phyloP scores from a whole-genome alignment of 2,113 vertebrate genomes.

The Meleagris gallopavo region DNA sequence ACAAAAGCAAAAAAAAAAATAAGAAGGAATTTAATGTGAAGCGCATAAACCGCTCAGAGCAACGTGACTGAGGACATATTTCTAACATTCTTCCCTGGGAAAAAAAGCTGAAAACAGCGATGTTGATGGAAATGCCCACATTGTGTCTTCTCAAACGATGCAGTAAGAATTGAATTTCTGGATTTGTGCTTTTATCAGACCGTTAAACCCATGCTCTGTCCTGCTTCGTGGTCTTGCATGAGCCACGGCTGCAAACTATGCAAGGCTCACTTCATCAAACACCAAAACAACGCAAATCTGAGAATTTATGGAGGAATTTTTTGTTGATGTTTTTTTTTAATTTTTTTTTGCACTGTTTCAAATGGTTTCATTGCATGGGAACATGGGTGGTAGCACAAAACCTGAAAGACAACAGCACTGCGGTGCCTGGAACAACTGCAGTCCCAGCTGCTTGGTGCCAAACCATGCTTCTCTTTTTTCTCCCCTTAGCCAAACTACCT shows the following conservation, averaged over 20 bases:
- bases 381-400: accelerated
- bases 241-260: background rate
- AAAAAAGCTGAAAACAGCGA: background rate
- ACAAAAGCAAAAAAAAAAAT: background rate
- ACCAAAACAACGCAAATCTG: accelerated
- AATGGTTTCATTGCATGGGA: accelerated
- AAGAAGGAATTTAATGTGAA: background rate
- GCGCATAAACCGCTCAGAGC: background rate
- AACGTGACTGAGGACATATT: background rate
- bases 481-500: background rate
- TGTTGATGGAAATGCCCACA: background rate
- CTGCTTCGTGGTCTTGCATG: accelerated
- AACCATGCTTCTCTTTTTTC: background rate
- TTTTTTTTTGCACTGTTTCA: background rate
- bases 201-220: accelerated
- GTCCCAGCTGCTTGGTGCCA: accelerated
- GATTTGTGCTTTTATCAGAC: background rate
- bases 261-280: background rate
- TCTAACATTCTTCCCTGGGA: background rate
- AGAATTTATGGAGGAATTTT: background rate
- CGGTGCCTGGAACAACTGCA: accelerated
- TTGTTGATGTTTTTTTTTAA: no score
- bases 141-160: background rate
- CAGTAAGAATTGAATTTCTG: background rate
- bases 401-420: accelerated